A percentile compares a stretch with the other conserved stretches of the same genome.
phyloP scores from a whole-genome alignment of 2,797 vertebrate species.

The Perdix hodgsoniae region DNA sequence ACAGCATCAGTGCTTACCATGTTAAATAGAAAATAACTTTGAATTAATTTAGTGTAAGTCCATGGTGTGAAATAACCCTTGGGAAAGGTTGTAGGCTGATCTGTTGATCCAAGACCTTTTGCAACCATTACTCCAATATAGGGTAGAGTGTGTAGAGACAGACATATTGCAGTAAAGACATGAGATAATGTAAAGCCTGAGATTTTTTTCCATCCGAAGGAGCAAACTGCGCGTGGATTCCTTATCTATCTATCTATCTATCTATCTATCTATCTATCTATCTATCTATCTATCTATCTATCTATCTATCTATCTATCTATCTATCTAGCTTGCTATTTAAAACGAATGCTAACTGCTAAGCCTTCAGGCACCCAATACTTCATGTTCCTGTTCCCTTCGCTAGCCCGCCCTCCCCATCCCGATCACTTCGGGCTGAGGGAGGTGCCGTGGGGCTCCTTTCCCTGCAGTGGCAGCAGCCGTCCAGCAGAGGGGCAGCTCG shows the following conservation, averaged over 20 bases:
- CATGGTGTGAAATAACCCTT: background rate
- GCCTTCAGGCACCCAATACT: background rate
- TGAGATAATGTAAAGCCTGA: background rate
- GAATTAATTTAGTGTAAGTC: background rate
- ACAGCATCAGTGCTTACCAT: background rate
- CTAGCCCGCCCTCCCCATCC: too few relatives aligned
- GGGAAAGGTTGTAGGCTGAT: background rate
- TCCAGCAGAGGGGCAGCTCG: too few relatives aligned
- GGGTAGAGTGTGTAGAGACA: accelerated
- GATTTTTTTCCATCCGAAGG: background rate
- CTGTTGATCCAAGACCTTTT: background rate
- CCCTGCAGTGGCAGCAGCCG: too few relatives aligned
- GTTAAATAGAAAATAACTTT: background rate
- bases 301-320: too few relatives aligned
- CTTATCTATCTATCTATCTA: too few relatives aligned
- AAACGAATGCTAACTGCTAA: background rate
- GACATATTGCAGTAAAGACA: background rate
- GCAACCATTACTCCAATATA: background rate
- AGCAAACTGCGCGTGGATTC: background rate
- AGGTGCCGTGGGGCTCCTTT: too few relatives aligned
- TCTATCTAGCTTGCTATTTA: background rate
- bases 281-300: too few relatives aligned
- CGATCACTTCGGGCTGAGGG: too few relatives aligned
- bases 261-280: too few relatives aligned
- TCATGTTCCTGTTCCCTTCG: background rate